A percentile compares a stretch with the other conserved stretches of the same genome.
Conservation (phyloP, 2,888 invertebrate genomes). For the Drosophila gaucha region DNA sequence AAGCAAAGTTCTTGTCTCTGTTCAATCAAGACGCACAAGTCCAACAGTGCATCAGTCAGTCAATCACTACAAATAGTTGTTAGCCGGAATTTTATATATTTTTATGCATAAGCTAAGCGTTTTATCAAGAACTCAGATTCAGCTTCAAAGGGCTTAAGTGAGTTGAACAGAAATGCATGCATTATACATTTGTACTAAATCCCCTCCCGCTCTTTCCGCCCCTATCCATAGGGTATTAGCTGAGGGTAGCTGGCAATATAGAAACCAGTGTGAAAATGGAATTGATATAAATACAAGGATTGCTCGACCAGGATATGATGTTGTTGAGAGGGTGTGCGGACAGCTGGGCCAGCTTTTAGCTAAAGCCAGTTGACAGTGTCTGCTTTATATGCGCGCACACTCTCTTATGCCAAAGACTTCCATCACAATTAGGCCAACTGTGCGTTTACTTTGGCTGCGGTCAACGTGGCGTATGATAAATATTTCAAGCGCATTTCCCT, state of each 20-base stretch:
- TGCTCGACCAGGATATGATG: constrained; percentile 13
- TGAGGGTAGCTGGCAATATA: not conserved
- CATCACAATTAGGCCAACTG: constrained; percentile 27
- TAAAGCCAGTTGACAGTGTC: constrained; percentile 31
- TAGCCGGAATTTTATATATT: not conserved
- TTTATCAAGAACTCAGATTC: not conserved
- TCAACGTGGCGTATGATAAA: constrained; percentile 57
- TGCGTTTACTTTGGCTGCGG: constrained; percentile 34
- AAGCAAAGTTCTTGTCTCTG: not conserved
- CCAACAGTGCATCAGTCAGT: no score
- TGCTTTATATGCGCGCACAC: constrained; percentile 13
- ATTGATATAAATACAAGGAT: constrained; percentile 27
- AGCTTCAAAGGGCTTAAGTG: not conserved
- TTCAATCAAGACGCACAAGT: no score
- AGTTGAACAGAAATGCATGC: no score
- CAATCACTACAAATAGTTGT: no score
- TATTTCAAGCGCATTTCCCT: constrained; percentile 51
- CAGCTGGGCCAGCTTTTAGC: constrained; percentile 39
- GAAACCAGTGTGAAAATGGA: constrained; percentile 28
- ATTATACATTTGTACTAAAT: no score
- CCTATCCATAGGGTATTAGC: not conserved
- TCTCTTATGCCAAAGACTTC: not conserved
- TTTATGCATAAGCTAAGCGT: not conserved
- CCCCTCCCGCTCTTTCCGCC: not conserved
- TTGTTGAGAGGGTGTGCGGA: constrained; percentile 8